Base-by-base conservation (phyloP, 2,113 vertebrate genomes). In the Cyanoderma ruficeps region DNA sequence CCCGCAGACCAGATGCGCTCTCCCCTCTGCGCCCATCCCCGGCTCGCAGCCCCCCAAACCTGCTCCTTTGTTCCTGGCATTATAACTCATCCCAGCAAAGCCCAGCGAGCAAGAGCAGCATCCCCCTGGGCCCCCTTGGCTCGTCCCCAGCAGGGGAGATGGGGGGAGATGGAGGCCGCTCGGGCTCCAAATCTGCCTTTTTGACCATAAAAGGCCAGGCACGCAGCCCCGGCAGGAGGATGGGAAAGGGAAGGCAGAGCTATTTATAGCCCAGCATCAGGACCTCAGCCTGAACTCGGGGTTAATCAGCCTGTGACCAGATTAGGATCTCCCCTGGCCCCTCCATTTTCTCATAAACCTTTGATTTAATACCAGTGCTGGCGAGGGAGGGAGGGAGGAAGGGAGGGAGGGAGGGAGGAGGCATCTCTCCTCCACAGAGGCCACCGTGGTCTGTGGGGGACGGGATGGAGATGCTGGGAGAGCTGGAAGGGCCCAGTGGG, bases 201-300 rank as follows among this genome's bases (percentile, higher is more conserved):
- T 97, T 98, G 97, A 98, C 98, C 98, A 98, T 98, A 98, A 98
- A 98, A 98, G 98, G 97, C 96, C 97, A 98, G 97, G 98, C 90
- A 98, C 84, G 97, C 96, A 35, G 87, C 89, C 96, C 89, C 76
- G 35, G 85, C 25, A 7, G 95, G 96, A 97, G 92, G 96, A 98
- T 97, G 98, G 97, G 97, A 97, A 97, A 96, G 96, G 96, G 97
- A 98, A 96, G 97, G 98, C 95, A 96, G 93, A 87, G 93, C 96
- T 98, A 98, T 98, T 98, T 98, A 98, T 98, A 98, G 98, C 75
- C 67, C 92, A 96, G 96, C 95, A 95, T 89, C 83, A 96, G 96
- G 96, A 96, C 97, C 98, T 96, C 93, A 64, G 97, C 92, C 96
- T 97, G 94, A 97, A 96, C 93, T 93, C 91, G 3, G 96, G 97